Conservation (phyloP, 2,113 vertebrate species). For the Parus major region DNA sequence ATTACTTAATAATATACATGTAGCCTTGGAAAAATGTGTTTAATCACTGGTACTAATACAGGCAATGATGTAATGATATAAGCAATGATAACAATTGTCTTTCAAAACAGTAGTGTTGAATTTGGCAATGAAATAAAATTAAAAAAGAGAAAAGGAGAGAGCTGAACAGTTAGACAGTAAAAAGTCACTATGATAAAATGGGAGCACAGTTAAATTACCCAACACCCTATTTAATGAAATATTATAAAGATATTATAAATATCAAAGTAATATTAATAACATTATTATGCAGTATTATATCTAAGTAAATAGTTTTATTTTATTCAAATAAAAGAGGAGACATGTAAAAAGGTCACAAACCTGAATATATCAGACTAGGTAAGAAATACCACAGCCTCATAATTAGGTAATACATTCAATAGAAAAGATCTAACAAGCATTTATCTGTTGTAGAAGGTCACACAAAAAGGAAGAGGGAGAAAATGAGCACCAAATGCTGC, state of each 20-base stretch:
- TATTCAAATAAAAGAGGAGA: background rate
- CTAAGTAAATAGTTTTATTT: background rate
- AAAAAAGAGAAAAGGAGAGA: background rate
- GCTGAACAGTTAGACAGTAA: background rate
- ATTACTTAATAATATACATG: background rate
- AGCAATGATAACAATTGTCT: background rate
- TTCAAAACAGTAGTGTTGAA: background rate
- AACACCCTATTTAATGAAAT: background rate
- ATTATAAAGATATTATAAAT: background rate
- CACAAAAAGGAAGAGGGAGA: background rate
- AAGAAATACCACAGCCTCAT: background rate
- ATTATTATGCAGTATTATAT: background rate
- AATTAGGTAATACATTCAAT: background rate
- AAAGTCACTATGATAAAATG: background rate
- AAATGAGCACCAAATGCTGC: background rate
- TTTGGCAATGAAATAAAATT: background rate
- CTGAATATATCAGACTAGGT: background rate
- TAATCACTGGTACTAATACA: background rate
- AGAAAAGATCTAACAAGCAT: background rate
- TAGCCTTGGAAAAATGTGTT: background rate
- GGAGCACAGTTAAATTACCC: background rate
- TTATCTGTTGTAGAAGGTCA: background rate
- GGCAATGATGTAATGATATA: background rate
- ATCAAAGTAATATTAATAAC: background rate
- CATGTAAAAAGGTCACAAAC: background rate